Percentiles rank a stretch among this genome's conserved stretches.
Conservation (phyloP, 2,888 invertebrate genomes). For the Polydesmus complanatus region DNA sequence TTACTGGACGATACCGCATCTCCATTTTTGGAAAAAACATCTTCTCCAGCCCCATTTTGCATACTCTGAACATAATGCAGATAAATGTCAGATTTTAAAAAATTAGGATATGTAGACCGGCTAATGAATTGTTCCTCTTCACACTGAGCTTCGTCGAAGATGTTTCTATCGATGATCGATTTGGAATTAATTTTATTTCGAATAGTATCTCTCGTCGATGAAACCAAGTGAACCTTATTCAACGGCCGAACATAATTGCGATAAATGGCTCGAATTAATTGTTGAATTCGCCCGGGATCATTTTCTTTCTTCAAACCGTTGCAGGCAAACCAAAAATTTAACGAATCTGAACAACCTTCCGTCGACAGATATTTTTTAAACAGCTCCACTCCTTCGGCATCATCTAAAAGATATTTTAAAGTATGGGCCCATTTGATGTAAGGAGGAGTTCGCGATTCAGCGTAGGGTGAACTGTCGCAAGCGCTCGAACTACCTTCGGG, state of each 20-base stretch:
- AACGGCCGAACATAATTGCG: slow-evolving; percentile 52
- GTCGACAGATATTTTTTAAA: slow-evolving; percentile 46
- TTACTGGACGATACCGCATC: slow-evolving; percentile 24
- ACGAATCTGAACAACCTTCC: slow-evolving; percentile 26
- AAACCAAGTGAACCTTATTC: slow-evolving; percentile 59
- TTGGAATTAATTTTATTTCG: slow-evolving; percentile 34
- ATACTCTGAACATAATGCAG: slow-evolving; percentile 37
- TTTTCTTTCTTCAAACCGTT: slow-evolving; percentile 49
- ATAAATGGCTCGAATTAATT: slow-evolving; percentile 55
- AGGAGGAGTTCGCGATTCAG: slow-evolving; percentile 42
- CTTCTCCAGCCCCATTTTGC: slow-evolving; percentile 4
- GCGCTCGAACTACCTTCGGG: not conserved
- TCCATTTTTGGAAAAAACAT: not conserved
- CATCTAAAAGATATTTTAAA: slow-evolving; percentile 66
- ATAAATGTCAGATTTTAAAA: slow-evolving; percentile 83
- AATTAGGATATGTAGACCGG: slow-evolving; percentile 78
- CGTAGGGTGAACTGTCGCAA: not conserved
- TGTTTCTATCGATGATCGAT: slow-evolving; percentile 44
- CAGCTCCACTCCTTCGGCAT: slow-evolving; percentile 74
- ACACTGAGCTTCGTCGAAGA: slow-evolving; percentile 72
- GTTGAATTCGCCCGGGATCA: slow-evolving; percentile 26
- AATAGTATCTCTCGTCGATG: slow-evolving; percentile 61
- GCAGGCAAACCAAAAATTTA: slow-evolving; percentile 78
- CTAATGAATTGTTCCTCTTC: slow-evolving; percentile 71
- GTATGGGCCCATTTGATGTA: slow-evolving; percentile 82